phyloP scores from a whole-genome alignment of 1,140 invertebrate species.

The Achatina immaculata region DNA sequence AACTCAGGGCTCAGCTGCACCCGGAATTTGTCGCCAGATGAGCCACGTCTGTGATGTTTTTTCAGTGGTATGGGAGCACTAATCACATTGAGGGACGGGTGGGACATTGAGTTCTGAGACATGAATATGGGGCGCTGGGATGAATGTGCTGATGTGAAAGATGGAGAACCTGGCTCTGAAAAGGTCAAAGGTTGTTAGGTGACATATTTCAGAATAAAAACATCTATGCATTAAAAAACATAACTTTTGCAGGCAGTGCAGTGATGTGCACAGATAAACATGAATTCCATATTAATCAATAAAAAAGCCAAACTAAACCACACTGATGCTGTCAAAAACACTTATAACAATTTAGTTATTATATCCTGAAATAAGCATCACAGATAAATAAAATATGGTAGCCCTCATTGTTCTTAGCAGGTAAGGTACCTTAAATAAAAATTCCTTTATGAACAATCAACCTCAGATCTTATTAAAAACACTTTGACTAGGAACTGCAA shows the following conservation, averaged over 20 bases:
- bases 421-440: too few relatives aligned
- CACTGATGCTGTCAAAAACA: too few relatives aligned
- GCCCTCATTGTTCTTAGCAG: too few relatives aligned
- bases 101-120: conserved; percentile 57
- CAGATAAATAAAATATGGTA: too few relatives aligned
- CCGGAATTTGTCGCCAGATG: conserved; percentile 66
- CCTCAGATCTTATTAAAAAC: too few relatives aligned
- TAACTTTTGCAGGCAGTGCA: background rate
- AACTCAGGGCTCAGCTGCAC: conserved; percentile 64
- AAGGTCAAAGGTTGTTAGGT: conserved; percentile 16
- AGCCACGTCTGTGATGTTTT: conserved; percentile 62
- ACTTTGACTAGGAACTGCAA: too few relatives aligned
- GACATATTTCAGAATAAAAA: background rate
- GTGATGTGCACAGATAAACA: background rate
- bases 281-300: too few relatives aligned
- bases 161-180: conserved; percentile 39
- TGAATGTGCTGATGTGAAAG: conserved; percentile 13
- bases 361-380: too few relatives aligned
- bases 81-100: conserved; percentile 54
- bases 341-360: too few relatives aligned
- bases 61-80: conserved; percentile 33
- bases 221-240: background rate
- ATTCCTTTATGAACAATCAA: too few relatives aligned
- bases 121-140: conserved; percentile 36
- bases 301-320: too few relatives aligned